Percentiles rank a stretch among this genome's conserved stretches.
phyloP scores from a whole-genome alignment of 2,797 vertebrate genomes.

The Tauraco hartlaubi region DNA sequence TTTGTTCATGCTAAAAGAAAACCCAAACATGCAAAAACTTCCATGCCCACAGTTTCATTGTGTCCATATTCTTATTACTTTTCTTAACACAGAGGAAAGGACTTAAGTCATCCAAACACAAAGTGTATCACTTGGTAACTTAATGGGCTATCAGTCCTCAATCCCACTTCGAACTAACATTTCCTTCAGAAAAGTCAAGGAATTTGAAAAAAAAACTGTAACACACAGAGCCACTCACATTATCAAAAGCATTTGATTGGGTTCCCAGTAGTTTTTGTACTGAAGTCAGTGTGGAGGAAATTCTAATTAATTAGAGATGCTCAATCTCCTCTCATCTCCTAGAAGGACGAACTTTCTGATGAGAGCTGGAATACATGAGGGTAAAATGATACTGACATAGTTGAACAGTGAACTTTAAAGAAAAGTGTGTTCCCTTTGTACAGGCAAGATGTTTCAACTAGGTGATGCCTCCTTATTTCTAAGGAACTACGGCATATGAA shows the following conservation, averaged over 20 bases:
- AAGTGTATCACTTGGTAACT: background rate
- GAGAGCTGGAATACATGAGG: background rate
- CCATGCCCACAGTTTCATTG: rapidly evolving
- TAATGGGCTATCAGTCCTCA: background rate
- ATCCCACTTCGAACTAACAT: background rate
- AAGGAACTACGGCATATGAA: background rate
- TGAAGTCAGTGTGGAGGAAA: background rate
- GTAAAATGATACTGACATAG: background rate
- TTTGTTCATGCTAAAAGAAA: background rate
- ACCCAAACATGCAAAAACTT: rapidly evolving
- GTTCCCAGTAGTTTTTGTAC: background rate
- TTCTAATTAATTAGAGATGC: background rate
- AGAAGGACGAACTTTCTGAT: background rate
- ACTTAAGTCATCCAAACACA: background rate
- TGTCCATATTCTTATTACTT: background rate
- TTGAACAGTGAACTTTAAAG: background rate
- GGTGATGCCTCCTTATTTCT: background rate
- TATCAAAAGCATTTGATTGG: background rate
- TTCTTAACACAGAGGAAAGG: background rate
- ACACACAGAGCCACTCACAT: background rate
- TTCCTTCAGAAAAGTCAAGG: background rate
- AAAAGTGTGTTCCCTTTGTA: background rate
- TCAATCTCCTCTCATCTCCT: background rate
- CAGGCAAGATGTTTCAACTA: background rate
- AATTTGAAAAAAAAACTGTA: background rate